Base-by-base conservation (phyloP, 2,113 vertebrate species). In the Dromas ardeola region DNA sequence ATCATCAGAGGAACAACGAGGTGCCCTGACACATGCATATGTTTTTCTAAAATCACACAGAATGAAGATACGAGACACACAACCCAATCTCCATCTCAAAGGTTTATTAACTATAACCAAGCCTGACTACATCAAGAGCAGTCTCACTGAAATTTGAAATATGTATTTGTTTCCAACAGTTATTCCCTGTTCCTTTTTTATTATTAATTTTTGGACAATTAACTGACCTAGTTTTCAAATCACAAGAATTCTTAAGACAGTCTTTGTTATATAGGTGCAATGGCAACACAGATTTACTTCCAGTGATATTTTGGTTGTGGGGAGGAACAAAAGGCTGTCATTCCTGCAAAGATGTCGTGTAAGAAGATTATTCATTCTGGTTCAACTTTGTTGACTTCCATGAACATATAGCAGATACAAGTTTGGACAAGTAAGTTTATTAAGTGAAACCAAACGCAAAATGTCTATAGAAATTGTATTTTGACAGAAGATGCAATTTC, bases 1-100 rank as follows among this genome's bases (percentile, higher is more conserved):
- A 97, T 94, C 95, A 94, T 96, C 95, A 96, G 96, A 95, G 88
- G 94, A 97, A 94, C 91, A 95, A 95, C 22, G 38, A 94, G 45
- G 52, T 93, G 92, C 91, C 85, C 77, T 93, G 87, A 94, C 91
- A 95, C 80, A 77, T 40, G 88, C 87, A 82, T 93, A 85, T 87
- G 74, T 94, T 96, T 91, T 82, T 79, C 91, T 93, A 90, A 95
- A 97, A 95, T 95, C 92, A 94, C 77, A 94, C 49, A 45, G 88
- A 96, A 82, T 80, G 66, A 82, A 94, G 95, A 93, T 95, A 76
- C 11, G 38, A 96, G 84, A 89, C 55, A 62, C 40, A 42, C 65
- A 81, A 79, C 66, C 65, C 85, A 67, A 96, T 97, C 97, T 97
- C 95, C 95, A 97, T 97, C 95, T 96, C 96, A 96, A 92, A 97